These are phyloP conservation scores for Hylaeus anthracinus DNA, from an alignment of 1,140 invertebrate genomes.

Conservation along the genomic window DNA sequence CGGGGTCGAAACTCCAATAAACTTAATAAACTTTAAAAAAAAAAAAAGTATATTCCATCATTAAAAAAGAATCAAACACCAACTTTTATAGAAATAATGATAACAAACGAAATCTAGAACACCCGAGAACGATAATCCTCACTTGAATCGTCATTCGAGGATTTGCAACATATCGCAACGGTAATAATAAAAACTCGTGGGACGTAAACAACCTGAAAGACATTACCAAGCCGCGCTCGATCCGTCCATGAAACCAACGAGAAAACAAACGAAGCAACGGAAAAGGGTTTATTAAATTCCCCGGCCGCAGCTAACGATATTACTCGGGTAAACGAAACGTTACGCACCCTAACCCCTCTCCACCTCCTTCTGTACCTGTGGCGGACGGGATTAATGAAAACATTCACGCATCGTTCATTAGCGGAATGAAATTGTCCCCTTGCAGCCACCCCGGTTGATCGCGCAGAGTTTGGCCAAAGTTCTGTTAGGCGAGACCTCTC, in stretches of 20 bases:
- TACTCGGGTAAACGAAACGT: background rate
- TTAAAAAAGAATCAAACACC: too few relatives aligned
- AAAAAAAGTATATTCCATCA: too few relatives aligned
- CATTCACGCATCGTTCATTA: slow-evolving; percentile 29
- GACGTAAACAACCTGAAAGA: too few relatives aligned
- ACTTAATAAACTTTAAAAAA: too few relatives aligned
- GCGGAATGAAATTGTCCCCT: slow-evolving; percentile 10
- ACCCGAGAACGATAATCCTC: too few relatives aligned
- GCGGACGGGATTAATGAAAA: background rate
- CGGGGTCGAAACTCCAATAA: too few relatives aligned
- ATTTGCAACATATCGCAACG: too few relatives aligned
- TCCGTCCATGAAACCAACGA: background rate
- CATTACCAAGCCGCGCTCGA: too few relatives aligned
- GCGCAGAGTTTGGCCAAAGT: background rate
- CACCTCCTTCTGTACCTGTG: background rate
- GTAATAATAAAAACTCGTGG: too few relatives aligned
- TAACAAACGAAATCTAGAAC: too few relatives aligned
- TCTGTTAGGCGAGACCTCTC: slow-evolving; percentile 29
- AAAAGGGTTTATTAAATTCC: background rate
- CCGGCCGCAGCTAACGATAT: background rate
- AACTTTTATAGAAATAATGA: too few relatives aligned
- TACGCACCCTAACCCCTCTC: background rate
- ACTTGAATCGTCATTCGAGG: too few relatives aligned
- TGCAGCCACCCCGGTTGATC: background rate
- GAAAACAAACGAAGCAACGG: background rate